A percentile compares a stretch with the other conserved stretches of the same genome.
These are phyloP conservation scores for Pollenia angustigena DNA, from an alignment of 2,888 invertebrate species.

Conservation along the genomic window DNA sequence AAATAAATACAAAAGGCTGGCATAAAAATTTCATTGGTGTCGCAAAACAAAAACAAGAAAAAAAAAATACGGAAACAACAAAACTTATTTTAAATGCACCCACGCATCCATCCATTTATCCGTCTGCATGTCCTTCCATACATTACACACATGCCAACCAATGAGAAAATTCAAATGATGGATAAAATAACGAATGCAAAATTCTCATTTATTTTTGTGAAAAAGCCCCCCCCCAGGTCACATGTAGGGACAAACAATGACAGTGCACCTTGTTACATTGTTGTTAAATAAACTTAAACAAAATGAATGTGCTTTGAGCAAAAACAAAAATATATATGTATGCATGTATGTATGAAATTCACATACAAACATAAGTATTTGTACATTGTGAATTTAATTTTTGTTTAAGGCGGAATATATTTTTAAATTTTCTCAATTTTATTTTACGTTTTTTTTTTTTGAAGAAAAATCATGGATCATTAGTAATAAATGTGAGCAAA, in stretches of 20 bases:
- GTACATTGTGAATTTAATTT: too few species aligned
- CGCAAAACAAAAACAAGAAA: too few species aligned
- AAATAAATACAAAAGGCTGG: neutral
- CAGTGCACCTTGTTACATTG: slow-evolving; percentile 25
- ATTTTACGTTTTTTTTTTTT: too few species aligned
- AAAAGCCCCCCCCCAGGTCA: slow-evolving; percentile 48
- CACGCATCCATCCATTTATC: neutral
- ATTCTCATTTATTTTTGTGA: slow-evolving; percentile 54
- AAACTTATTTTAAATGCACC: slow-evolving; percentile 48
- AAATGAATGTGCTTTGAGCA: neutral
- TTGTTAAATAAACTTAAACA: neutral
- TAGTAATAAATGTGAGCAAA: too few species aligned
- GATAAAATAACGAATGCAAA: slow-evolving; percentile 34
- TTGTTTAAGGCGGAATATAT: too few species aligned
- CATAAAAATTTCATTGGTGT: slow-evolving; percentile 43
- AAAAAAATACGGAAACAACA: slow-evolving; percentile 37
- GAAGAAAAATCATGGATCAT: too few species aligned
- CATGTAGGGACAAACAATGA: slow-evolving; percentile 42
- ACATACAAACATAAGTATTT: too few species aligned
- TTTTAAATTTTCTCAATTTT: too few species aligned
- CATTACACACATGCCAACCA: slow-evolving; percentile 18
- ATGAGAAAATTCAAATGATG: slow-evolving; percentile 22
- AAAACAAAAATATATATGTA: neutral
- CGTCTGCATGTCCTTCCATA: neutral
- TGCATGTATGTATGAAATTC: too few species aligned